Conservation (phyloP, 1,140 invertebrate species). For the Diuraphis noxia region DNA sequence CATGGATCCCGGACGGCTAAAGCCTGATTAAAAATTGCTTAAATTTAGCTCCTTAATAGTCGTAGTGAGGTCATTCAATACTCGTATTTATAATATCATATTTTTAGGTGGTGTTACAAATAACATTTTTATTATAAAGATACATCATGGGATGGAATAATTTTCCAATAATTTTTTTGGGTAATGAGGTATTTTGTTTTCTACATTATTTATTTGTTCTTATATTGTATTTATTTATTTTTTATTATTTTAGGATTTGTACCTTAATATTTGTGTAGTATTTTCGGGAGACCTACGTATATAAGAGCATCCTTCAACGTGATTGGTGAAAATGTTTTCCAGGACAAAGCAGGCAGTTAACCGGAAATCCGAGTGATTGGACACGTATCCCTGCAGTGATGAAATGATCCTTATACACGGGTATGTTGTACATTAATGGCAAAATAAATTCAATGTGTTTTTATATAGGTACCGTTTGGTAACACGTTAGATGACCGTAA, state of each 20-base stretch:
- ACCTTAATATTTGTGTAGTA: not conserved
- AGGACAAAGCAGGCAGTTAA: not conserved
- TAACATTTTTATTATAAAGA: not conserved
- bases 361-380: not conserved
- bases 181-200: not conserved
- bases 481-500: not conserved
- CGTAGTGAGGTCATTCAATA: no score
- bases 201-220: not conserved
- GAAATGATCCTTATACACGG: not conserved
- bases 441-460: not conserved
- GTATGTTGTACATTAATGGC: not conserved
- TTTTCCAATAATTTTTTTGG: not conserved
- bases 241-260: not conserved
- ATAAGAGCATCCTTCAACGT: not conserved
- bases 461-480: not conserved
- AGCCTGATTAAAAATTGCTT: no score
- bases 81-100: no score
- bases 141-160: not conserved
- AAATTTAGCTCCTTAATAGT: no score
- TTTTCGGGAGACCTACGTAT: not conserved
- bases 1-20: no score
- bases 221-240: not conserved
- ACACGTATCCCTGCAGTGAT: not conserved
- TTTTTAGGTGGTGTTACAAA: not conserved
- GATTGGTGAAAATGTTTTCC: slow-evolving; percentile 6